phyloP scores from a whole-genome alignment of 2,888 invertebrate genomes.

The Perizoma flavofasciatum region DNA sequence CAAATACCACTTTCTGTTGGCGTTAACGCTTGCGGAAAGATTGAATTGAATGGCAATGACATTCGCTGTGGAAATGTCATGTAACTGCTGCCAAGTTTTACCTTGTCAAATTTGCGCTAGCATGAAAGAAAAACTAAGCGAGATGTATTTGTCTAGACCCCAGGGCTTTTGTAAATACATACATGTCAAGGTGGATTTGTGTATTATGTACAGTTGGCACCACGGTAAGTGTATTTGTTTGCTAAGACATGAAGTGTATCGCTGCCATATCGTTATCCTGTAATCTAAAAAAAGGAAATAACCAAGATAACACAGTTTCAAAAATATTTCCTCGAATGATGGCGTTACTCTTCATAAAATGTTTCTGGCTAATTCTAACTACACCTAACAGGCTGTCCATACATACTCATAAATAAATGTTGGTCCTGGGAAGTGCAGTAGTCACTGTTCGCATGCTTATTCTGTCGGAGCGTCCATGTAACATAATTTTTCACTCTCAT shows the following conservation, averaged over 20 bases:
- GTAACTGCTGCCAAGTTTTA: too few relatives aligned
- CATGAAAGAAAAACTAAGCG: too few relatives aligned
- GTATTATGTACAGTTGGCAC: slow-evolving; percentile 13
- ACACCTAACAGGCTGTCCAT: slow-evolving; percentile 22
- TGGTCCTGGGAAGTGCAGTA: slow-evolving; percentile 22
- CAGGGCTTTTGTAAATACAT: slow-evolving; percentile 48
- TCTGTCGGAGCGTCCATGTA: slow-evolving; percentile 38
- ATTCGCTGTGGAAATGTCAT: too few relatives aligned
- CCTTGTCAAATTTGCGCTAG: too few relatives aligned
- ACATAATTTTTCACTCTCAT: slow-evolving; percentile 38
- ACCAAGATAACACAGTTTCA: too few relatives aligned
- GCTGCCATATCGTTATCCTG: not conserved
- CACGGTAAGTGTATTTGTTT: slow-evolving; percentile 24
- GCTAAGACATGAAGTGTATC: slow-evolving; percentile 5
- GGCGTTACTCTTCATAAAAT: slow-evolving; percentile 11
- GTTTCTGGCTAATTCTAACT: slow-evolving; percentile 8
- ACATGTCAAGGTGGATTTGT: slow-evolving; percentile 25
- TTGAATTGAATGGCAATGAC: too few relatives aligned
- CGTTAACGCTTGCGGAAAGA: too few relatives aligned
- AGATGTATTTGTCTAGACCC: slow-evolving; percentile 8
- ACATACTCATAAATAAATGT: slow-evolving; percentile 5
- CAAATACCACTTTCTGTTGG: too few relatives aligned
- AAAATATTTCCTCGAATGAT: too few relatives aligned
- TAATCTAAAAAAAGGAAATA: too few relatives aligned
- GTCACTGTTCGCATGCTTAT: slow-evolving; percentile 36